Percentiles rank a stretch among this genome's conserved stretches.
These are phyloP conservation scores for Apocrypta bakeri DNA, from an alignment of 1,140 invertebrate genomes.

Conservation along the genomic window DNA sequence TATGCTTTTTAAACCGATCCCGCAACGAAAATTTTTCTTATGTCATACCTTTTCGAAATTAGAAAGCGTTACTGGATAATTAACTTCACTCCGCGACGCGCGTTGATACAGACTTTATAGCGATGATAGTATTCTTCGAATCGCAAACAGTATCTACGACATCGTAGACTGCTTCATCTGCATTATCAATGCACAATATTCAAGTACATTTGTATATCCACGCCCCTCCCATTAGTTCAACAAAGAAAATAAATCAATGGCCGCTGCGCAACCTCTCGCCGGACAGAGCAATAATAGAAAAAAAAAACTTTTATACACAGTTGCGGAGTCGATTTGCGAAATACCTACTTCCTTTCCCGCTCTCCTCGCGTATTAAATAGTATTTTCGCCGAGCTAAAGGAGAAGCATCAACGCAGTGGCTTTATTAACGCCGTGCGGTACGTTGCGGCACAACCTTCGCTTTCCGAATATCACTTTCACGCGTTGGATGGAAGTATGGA, in stretches of 20 bases:
- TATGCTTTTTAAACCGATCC: background rate
- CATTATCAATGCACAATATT: no score
- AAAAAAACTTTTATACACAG: background rate
- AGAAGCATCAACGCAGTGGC: background rate
- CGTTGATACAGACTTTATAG: background rate
- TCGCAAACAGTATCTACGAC: no score
- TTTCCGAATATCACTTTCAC: constrained; percentile 42
- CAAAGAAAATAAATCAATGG: no score
- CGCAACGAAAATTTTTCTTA: background rate
- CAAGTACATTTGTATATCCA: no score
- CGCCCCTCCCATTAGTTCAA: no score
- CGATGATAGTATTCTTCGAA: background rate
- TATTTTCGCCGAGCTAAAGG: background rate
- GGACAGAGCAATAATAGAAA: background rate
- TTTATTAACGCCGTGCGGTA: background rate
- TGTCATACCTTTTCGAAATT: background rate
- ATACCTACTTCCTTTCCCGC: background rate
- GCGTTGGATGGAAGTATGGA: background rate
- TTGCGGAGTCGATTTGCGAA: background rate
- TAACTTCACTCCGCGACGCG: background rate
- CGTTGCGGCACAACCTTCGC: constrained; percentile 25
- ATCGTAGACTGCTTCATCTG: no score
- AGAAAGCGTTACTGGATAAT: background rate
- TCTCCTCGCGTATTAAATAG: background rate
- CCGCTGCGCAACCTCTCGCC: background rate